These are phyloP conservation scores for Pelodiscus sinensis DNA, from an alignment of 2,113 vertebrate genomes.

Conservation along the genomic window DNA sequence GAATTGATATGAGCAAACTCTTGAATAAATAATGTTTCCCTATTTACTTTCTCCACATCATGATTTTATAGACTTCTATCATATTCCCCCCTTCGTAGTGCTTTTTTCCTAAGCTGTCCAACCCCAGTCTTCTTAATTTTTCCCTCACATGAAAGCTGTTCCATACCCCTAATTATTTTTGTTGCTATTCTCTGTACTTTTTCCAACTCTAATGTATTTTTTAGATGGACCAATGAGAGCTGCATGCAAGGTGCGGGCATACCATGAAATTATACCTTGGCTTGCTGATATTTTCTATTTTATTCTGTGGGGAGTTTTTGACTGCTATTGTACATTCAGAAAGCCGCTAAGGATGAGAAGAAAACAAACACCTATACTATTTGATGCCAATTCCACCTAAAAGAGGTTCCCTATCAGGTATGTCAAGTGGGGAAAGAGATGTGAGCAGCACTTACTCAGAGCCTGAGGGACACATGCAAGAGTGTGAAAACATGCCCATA, in stretches of 20 bases:
- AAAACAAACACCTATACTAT: no score
- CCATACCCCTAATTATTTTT: not conserved
- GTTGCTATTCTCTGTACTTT: not conserved
- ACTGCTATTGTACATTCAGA: not conserved
- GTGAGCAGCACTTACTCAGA: no score
- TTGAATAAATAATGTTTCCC: not conserved
- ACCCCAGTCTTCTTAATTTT: not conserved
- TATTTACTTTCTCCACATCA: not conserved
- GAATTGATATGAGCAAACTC: no score
- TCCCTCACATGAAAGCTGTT: not conserved
- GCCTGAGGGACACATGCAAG: no score
- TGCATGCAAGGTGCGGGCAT: not conserved
- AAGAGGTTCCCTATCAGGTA: no score
- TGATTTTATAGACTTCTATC: not conserved
- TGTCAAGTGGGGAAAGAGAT: no score
- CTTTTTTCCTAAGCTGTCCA: not conserved
- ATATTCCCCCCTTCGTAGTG: not conserved
- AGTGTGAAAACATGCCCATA: no score
- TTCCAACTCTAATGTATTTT: not conserved
- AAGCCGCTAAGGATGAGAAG: no score
- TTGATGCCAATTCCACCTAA: no score
- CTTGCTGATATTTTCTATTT: not conserved
- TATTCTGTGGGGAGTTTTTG: not conserved
- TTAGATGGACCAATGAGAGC: not conserved
- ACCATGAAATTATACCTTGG: not conserved